Conservation (phyloP, 2,113 vertebrate genomes). For the Pampusana beccarii region DNA sequence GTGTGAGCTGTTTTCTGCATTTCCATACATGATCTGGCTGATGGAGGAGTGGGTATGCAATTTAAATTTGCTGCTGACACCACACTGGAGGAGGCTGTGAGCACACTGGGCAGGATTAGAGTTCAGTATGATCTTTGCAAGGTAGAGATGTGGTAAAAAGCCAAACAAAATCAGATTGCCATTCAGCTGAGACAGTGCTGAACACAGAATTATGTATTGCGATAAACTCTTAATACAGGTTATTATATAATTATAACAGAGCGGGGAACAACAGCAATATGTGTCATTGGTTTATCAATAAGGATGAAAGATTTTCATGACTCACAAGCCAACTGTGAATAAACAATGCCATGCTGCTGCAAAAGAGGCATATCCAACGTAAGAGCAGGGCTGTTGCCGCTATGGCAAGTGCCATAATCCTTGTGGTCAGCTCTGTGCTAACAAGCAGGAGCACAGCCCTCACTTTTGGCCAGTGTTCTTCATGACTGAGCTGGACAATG, state of each 20-base stretch:
- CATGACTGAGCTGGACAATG: neutral
- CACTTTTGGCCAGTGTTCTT: fast-evolving
- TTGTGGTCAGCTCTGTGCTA: neutral
- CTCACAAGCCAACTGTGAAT: neutral
- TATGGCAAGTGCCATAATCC: neutral
- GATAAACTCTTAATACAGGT: neutral
- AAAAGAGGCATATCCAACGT: neutral
- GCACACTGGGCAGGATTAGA: neutral
- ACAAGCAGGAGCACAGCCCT: neutral
- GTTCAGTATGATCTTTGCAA: neutral
- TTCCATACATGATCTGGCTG: neutral
- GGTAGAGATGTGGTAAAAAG: neutral
- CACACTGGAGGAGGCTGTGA: neutral
- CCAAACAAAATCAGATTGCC: neutral
- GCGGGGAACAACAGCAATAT: neutral
- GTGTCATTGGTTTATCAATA: neutral
- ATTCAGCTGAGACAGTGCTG: neutral
- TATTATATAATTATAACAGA: neutral
- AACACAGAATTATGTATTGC: neutral
- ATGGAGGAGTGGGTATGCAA: neutral
- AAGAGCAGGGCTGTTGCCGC: neutral
- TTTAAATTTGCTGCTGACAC: neutral
- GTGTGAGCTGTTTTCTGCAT: neutral
- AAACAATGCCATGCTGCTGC: neutral
- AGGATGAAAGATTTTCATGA: neutral